These are phyloP conservation scores for Hoplodrina ambigua DNA, from an alignment of 2,888 invertebrate genomes.

Conservation along the genomic window DNA sequence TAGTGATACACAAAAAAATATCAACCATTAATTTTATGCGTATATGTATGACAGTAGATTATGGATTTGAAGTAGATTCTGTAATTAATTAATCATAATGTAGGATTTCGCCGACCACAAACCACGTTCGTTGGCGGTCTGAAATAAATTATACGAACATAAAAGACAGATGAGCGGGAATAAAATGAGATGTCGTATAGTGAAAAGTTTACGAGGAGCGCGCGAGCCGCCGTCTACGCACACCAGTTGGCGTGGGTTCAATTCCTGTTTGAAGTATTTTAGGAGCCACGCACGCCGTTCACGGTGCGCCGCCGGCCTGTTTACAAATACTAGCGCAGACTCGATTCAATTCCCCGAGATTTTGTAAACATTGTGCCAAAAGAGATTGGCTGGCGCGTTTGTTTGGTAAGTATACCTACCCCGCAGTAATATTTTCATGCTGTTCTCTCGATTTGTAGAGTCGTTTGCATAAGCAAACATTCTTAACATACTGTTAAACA, in stretches of 20 bases:
- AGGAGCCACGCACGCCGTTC: conserved; percentile 82
- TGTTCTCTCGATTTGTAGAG: conserved; percentile 63
- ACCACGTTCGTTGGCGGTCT: conserved; percentile 51
- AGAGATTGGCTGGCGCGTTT: conserved; percentile 78
- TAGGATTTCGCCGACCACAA: conserved; percentile 67
- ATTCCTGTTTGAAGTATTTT: conserved; percentile 89
- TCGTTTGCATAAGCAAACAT: conserved; percentile 66
- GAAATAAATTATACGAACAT: conserved; percentile 80
- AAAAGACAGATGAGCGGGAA: conserved; percentile 81
- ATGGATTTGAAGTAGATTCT: conserved; percentile 10
- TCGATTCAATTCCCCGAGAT: conserved; percentile 86
- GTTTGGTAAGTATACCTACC: conserved; percentile 67
- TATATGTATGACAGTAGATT: conserved; percentile 24
- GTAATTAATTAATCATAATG: conserved; percentile 68
- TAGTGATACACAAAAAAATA: conserved; percentile 11
- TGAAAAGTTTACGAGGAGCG: conserved; percentile 85
- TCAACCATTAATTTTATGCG: conserved; percentile 17
- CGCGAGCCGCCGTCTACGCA: conserved; percentile 87
- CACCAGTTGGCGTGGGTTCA: conserved; percentile 88
- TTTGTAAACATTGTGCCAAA: conserved; percentile 87
- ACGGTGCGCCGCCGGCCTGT: conserved; percentile 79
- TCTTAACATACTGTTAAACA: conserved; percentile 64
- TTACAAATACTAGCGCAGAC: conserved; percentile 88
- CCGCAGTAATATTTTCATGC: conserved; percentile 57
- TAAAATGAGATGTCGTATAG: conserved; percentile 86